Conservation (phyloP, 2,888 invertebrate species). For the Epirrhoe tristata region DNA sequence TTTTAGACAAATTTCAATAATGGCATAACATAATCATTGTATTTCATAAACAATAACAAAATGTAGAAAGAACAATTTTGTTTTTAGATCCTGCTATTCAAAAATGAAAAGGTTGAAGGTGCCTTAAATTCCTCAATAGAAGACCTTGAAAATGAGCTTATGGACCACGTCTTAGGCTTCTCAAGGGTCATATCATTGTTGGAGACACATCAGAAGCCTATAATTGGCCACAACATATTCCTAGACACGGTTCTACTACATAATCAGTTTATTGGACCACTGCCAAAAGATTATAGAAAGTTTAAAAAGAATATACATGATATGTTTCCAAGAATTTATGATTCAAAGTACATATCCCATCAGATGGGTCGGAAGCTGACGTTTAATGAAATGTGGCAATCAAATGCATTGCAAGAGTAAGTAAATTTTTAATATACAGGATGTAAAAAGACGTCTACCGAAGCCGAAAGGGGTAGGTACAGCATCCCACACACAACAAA, state of each 20-base stretch:
- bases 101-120: slow-evolving; percentile 71
- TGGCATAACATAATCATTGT: no score
- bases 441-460: no score
- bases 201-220: slow-evolving; percentile 86
- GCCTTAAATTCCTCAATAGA: slow-evolving; percentile 66
- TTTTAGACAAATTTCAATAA: no score
- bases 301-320: slow-evolving; percentile 87
- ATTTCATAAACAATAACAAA: not conserved
- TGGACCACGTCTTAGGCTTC: slow-evolving; percentile 87
- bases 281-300: slow-evolving; percentile 87
- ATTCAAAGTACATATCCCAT: slow-evolving; percentile 90
- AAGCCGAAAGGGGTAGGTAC: no score
- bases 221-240: slow-evolving; percentile 91
- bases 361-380: slow-evolving; percentile 76
- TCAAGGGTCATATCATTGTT: slow-evolving; percentile 87
- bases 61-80: not conserved
- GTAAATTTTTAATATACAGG: no score
- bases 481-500: no score
- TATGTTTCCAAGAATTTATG: slow-evolving; percentile 89
- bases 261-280: slow-evolving; percentile 88
- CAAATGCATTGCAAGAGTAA: slow-evolving; percentile 82
- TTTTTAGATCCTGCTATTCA: slow-evolving; percentile 75
- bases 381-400: slow-evolving; percentile 80
- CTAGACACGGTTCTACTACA: slow-evolving; percentile 89
- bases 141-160: slow-evolving; percentile 78